Base-by-base conservation (phyloP, 2,888 invertebrate species). In the Hemistola chrysoprasaria region DNA sequence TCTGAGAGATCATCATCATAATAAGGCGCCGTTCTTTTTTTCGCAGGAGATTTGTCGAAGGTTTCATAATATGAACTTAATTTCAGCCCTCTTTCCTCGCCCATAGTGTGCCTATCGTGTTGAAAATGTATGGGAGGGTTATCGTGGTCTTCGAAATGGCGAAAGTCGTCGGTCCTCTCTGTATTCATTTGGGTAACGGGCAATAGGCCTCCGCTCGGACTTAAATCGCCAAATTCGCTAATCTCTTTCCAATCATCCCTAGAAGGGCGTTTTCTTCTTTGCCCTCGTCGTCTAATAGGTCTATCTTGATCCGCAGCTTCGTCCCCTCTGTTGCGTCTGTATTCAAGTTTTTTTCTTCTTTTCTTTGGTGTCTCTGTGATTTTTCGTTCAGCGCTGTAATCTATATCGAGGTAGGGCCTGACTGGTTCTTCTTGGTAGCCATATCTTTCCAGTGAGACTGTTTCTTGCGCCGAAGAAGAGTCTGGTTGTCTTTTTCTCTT, bases 401-500 rank as follows among this genome's bases (percentile, higher is more conserved):
- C 65, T 10, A 67, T 51, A 27, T 74, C 70, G 22, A 66, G 56
- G 16, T 67, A 65, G 0, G 65, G 57, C 35, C 58, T 59, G 3
- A 50, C 44, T 21, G 62, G 57, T 48, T 71, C 69, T 26, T 78
- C 72, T 6, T 62, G 54, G 38, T 66, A 63, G 20, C 58, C 40
- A 10, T 58, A 61, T 53, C 62, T 62, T 34, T 78, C 76, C 43
- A 65, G 62, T 10, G 66, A 56, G 27, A 58, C 55, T 5, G 63
- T 47, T 21, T 73, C 75, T 30, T 75, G 77, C 8, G 56, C 49
- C 5, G 65, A 48, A 2, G 50, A 40, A 11, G 66, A 52, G 37
- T 87, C 84, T n/a, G 92, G 92, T 28, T 92, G 85, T 40, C 92
- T 85, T 73, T 92, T 93, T 40, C 92, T 87, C 76, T 93, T 93